Percentiles rank a stretch among this genome's conserved stretches.
Evolutionary conservation across 2,797 vertebrate genomes (phyloP).

Genomic region (Borostomias antarcticus): DNA sequence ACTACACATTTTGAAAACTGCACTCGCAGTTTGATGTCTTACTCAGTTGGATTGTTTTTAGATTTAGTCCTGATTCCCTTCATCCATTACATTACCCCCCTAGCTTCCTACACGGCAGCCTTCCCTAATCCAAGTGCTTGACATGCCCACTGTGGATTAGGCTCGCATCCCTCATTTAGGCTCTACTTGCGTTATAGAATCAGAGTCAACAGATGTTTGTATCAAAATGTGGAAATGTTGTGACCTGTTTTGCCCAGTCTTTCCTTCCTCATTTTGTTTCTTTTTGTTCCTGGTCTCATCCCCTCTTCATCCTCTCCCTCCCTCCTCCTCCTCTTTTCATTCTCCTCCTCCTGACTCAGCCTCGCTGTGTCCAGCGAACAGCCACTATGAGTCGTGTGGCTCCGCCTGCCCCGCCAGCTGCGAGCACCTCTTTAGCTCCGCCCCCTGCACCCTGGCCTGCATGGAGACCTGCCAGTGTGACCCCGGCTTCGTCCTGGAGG

Average conservation of each 20-base stretch:
- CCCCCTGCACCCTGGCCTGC: conserved; percentile 52
- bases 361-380: conserved; percentile 58
- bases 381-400: conserved; percentile 71
- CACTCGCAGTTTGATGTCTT: no score
- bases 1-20: no score
- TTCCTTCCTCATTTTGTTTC: no score
- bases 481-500: conserved; percentile 58
- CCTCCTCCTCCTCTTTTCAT: no score
- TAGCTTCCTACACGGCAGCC: not conserved
- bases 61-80: not conserved
- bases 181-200: not conserved
- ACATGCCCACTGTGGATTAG: not conserved
- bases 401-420: conserved; percentile 66
- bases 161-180: not conserved
- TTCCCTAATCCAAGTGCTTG: not conserved
- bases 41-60: not conserved
- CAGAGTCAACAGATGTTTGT: conserved; percentile 11
- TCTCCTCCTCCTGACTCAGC: no score
- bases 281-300: not conserved
- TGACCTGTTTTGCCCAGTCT: no score
- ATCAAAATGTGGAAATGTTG: no score
- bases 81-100: not conserved
- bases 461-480: conserved; percentile 68
- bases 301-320: no score
- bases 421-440: conserved; percentile 2